These are phyloP conservation scores for Drosophila kepulauana DNA, from an alignment of 1,140 invertebrate genomes.

Conservation along the genomic window DNA sequence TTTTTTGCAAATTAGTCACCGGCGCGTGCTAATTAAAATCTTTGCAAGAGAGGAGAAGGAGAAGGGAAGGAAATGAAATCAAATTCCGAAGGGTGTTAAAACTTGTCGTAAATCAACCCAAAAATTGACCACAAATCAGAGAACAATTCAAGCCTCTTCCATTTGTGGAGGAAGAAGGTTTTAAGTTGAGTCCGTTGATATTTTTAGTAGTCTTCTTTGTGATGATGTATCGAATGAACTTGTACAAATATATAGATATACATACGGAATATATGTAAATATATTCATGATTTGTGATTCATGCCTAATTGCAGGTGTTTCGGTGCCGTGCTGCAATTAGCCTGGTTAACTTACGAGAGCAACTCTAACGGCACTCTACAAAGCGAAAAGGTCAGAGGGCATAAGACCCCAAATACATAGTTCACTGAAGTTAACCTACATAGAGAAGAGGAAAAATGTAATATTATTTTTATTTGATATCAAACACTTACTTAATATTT, in stretches of 20 bases:
- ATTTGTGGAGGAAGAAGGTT: no score
- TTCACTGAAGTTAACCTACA: neutral
- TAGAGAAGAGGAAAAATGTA: neutral
- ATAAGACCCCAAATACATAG: constrained; percentile 2
- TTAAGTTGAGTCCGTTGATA: neutral
- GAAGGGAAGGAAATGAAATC: neutral
- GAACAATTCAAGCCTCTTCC: no score
- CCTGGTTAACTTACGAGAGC: constrained; percentile 10
- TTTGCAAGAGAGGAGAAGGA: neutral
- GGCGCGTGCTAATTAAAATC: constrained; percentile 1
- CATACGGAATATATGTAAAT: constrained; percentile 23
- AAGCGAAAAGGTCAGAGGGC: constrained; percentile 8
- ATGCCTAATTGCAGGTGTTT: constrained; percentile 62
- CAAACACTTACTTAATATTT: no score
- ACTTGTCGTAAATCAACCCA: neutral
- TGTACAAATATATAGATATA: neutral
- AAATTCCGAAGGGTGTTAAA: constrained; percentile 16
- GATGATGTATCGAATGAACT: neutral
- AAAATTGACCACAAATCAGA: neutral
- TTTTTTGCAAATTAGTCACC: constrained; percentile 13
- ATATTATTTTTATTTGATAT: no score
- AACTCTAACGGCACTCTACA: constrained; percentile 1
- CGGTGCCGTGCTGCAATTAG: constrained; percentile 4
- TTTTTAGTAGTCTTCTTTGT: constrained; percentile 6
- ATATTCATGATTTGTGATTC: constrained; percentile 59